Percentiles rank a stretch among this genome's conserved stretches.
phyloP scores from a whole-genome alignment of 2,888 invertebrate genomes.

The Luffia ferchaultella region DNA sequence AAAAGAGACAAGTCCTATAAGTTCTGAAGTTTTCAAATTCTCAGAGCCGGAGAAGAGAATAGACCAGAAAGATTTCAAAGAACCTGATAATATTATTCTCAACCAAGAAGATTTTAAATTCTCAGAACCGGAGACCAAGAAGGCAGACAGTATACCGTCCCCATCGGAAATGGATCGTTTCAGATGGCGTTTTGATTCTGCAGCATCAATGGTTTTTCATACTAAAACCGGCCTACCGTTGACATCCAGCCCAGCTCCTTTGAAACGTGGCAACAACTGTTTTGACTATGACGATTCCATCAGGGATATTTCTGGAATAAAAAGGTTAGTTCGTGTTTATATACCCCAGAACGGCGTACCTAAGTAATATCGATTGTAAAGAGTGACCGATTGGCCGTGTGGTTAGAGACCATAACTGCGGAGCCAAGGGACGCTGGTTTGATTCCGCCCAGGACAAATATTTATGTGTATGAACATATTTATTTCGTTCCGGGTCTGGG shows the following conservation, averaged over 20 bases:
- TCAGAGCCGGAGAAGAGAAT: slow-evolving; percentile 23
- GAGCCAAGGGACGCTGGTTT: no score
- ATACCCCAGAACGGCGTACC: no score
- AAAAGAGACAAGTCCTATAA: slow-evolving; percentile 17
- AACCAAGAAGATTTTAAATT: slow-evolving; percentile 8
- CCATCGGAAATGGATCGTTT: slow-evolving; percentile 77
- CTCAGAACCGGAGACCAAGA: slow-evolving; percentile 8
- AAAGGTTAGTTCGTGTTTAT: slow-evolving; percentile 67
- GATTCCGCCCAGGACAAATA: no score
- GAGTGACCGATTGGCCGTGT: no score
- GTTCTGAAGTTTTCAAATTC: slow-evolving; percentile 27
- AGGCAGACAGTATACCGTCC: slow-evolving; percentile 62
- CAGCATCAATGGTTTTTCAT: slow-evolving; percentile 86
- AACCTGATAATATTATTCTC: slow-evolving; percentile 7
- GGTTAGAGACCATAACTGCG: no score
- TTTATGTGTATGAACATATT: no score
- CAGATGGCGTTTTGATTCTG: slow-evolving; percentile 77
- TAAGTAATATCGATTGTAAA: no score
- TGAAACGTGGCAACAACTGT: slow-evolving; percentile 77
- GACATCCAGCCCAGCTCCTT: slow-evolving; percentile 87
- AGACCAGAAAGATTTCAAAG: slow-evolving; percentile 15
- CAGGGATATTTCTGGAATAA: slow-evolving; percentile 80
- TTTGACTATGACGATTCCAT: slow-evolving; percentile 87
- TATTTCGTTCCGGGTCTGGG: no score
- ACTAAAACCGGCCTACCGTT: slow-evolving; percentile 81